Evolutionary conservation across 2,113 vertebrate genomes (phyloP).

Genomic region (Myxocyprinus asiaticus): DNA sequence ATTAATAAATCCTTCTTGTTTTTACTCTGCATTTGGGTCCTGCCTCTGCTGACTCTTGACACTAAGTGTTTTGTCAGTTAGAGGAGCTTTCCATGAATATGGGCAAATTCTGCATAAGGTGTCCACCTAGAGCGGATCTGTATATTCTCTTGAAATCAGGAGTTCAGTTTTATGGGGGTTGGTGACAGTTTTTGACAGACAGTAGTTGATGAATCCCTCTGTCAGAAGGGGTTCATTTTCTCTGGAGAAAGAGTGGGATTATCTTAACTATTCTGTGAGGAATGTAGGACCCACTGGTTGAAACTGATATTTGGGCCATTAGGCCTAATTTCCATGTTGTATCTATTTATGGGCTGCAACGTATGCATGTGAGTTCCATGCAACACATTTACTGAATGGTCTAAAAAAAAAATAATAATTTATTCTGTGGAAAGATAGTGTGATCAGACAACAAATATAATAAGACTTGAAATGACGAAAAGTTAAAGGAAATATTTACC

Average conservation of each 20-base stretch:
- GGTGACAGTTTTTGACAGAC: slow-evolving; percentile 16
- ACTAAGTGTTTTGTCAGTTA: slow-evolving; percentile 16
- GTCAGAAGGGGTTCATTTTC: slow-evolving; percentile 9
- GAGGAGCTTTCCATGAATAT: slow-evolving; percentile 21
- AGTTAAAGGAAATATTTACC: no score
- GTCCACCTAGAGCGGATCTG: not conserved
- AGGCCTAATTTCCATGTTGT: no score
- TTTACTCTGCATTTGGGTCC: no score
- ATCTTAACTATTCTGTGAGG: slow-evolving; percentile 27
- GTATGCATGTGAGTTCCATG: no score
- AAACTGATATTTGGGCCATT: not conserved
- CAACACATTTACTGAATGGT: no score
- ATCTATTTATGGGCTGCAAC: no score
- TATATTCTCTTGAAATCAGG: not conserved
- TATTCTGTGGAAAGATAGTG: no score
- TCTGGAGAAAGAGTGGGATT: not conserved
- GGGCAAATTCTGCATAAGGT: not conserved
- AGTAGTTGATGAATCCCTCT: not conserved
- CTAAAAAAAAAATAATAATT: no score
- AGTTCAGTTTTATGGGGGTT: slow-evolving; percentile 3
- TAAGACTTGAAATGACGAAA: no score
- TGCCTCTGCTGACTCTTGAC: no score
- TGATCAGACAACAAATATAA: no score
- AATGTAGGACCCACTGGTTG: slow-evolving; percentile 20
- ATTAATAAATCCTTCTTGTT: no score